Percentiles rank a stretch among this genome's conserved stretches.
Evolutionary conservation across 2,113 vertebrate species (phyloP).

Genomic region (Triplophysa siluroides): DNA sequence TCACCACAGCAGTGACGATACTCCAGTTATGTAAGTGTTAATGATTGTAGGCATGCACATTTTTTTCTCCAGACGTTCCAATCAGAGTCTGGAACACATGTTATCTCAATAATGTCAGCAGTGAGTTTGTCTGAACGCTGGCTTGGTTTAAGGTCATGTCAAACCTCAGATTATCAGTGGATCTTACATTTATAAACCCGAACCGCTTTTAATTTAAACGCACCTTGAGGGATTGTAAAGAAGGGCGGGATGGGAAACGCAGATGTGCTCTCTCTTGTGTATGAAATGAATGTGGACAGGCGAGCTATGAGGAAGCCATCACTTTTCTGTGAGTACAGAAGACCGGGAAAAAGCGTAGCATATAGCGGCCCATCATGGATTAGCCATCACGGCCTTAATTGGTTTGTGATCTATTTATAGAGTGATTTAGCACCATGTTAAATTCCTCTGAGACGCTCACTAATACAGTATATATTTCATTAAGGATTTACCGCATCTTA

Average conservation of each 20-base stretch:
- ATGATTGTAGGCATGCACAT: slow-evolving; percentile 65
- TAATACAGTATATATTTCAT: slow-evolving; percentile 53
- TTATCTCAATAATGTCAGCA: slow-evolving; percentile 37
- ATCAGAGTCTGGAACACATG: neutral
- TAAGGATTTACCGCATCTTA: slow-evolving; percentile 47
- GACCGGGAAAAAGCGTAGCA: slow-evolving; percentile 1
- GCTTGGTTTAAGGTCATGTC: slow-evolving; percentile 58
- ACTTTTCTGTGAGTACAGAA: slow-evolving; percentile 45
- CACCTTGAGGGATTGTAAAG: slow-evolving; percentile 62
- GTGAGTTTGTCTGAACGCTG: neutral
- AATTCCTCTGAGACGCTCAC: slow-evolving; percentile 36
- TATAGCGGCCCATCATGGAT: slow-evolving; percentile 45
- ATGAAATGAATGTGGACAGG: slow-evolving; percentile 63
- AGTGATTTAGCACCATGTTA: slow-evolving; percentile 33
- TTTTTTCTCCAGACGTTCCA: neutral
- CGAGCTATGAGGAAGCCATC: slow-evolving; percentile 54
- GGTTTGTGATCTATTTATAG: slow-evolving; percentile 48
- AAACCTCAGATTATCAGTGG: slow-evolving; percentile 60
- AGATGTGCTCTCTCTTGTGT: slow-evolving; percentile 65
- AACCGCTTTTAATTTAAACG: slow-evolving; percentile 65
- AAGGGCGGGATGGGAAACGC: slow-evolving; percentile 65
- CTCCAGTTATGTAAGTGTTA: slow-evolving; percentile 77
- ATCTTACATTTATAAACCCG: slow-evolving; percentile 61
- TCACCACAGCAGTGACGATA: slow-evolving; percentile 68
- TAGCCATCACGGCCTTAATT: slow-evolving; percentile 34